Conservation (phyloP, 2,888 invertebrate genomes). For the Furcula furcula region DNA sequence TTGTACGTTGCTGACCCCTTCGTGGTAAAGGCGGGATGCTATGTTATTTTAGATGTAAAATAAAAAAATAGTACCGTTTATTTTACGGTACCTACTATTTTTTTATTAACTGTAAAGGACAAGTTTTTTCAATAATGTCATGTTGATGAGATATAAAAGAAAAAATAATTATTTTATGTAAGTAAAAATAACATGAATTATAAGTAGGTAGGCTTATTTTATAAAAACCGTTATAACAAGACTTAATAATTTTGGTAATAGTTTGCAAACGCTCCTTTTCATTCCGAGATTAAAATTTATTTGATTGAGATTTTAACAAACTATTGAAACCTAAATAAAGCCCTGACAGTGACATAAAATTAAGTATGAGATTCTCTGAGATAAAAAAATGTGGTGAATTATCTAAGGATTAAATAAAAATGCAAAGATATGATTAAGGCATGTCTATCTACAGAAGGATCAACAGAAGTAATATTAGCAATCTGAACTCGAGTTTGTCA, state of each 20-base stretch:
- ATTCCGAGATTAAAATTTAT: conserved; percentile 20
- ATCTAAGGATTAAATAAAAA: conserved; percentile 28
- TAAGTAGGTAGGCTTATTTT: too few species aligned
- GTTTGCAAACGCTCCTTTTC: conserved; percentile 7
- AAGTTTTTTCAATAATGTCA: too few species aligned
- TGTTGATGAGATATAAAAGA: too few species aligned
- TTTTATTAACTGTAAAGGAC: too few species aligned
- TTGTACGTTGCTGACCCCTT: too few species aligned
- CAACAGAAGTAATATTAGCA: conserved; percentile 46
- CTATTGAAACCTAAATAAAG: conserved; percentile 13
- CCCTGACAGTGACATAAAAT: conserved; percentile 14
- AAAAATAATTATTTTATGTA: too few species aligned
- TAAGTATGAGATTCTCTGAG: conserved; percentile 8
- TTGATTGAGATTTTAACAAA: conserved; percentile 15
- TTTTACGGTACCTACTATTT: too few species aligned
- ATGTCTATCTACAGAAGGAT: conserved; percentile 43
- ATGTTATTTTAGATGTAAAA: too few species aligned
- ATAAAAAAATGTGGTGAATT: conserved; percentile 16
- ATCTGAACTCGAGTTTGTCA: conserved; percentile 40
- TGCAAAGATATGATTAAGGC: conserved; percentile 35
- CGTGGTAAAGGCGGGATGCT: too few species aligned
- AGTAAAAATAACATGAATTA: too few species aligned
- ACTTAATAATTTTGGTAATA: not conserved
- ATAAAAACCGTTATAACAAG: too few species aligned
- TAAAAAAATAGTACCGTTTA: too few species aligned